A percentile compares a stretch with the other conserved stretches of the same genome.
Conservation (phyloP, 64 coral and sea anemone species). For the Pachyseris speciosa region DNA sequence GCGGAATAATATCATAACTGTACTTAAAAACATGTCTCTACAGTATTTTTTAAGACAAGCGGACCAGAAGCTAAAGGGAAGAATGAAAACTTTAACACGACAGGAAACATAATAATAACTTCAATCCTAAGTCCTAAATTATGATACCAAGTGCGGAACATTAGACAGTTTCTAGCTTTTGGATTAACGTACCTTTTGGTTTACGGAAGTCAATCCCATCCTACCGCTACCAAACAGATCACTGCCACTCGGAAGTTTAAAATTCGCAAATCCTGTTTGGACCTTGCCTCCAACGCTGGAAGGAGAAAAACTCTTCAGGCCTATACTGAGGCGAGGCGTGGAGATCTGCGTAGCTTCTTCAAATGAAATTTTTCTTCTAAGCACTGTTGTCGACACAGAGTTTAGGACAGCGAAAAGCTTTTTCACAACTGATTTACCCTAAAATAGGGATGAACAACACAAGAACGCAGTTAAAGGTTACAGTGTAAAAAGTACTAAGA, state of each 20-base stretch:
- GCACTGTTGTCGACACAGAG: conserved; percentile 11
- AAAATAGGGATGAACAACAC: neutral
- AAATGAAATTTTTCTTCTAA: conserved; percentile 67
- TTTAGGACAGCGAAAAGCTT: conserved; percentile 19
- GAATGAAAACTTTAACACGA: no score
- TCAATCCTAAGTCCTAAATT: no score
- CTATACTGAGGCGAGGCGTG: conserved; percentile 33
- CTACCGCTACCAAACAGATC: conserved; percentile 13
- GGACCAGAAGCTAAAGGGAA: no score
- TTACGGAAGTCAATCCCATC: conserved; percentile 20
- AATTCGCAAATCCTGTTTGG: conserved; percentile 15
- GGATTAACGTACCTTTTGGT: conserved; percentile 41
- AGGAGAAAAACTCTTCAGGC: conserved; percentile 16
- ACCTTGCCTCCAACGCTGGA: conserved; percentile 1
- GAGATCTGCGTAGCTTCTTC: conserved; percentile 67
- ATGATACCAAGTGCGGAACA: no score
- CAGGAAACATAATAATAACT: no score
- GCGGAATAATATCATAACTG: no score
- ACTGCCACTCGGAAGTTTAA: conserved; percentile 39
- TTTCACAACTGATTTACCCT: conserved; percentile 57
- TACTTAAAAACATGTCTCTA: no score
- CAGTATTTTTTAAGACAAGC: no score
- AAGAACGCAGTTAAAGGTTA: no score
- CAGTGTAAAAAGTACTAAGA: no score
- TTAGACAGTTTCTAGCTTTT: no score